Conservation (phyloP, 2,888 invertebrate species). For the Didymodactylos carnosus region DNA sequence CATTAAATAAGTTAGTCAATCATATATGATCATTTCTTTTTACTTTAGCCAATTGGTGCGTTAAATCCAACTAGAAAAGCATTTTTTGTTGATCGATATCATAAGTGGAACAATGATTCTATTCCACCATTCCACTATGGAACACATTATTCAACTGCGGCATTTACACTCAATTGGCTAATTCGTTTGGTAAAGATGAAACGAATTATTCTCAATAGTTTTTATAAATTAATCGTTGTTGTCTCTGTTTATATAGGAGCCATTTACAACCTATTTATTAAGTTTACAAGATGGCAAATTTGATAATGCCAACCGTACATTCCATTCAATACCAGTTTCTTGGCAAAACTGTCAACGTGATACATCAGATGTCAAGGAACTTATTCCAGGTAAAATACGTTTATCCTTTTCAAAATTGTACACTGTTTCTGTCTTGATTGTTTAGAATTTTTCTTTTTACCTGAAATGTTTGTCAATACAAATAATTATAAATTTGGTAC, state of each 20-base stretch:
- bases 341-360: slow-evolving; percentile 99
- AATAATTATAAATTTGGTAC: slow-evolving; percentile 65
- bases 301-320: slow-evolving; percentile 87
- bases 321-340: slow-evolving; percentile 74
- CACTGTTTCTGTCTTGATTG: too few relatives aligned
- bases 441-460: slow-evolving; percentile 95
- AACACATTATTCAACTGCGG: slow-evolving; percentile 94
- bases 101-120: slow-evolving; percentile 70
- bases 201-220: background rate
- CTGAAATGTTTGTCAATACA: slow-evolving; percentile 86
- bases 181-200: slow-evolving; percentile 49
- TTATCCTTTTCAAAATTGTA: too few relatives aligned
- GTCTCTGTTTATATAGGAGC: slow-evolving; percentile 42
- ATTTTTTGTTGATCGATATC: slow-evolving; percentile 90
- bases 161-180: slow-evolving; percentile 95
- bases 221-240: background rate
- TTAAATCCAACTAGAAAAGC: slow-evolving; percentile 78
- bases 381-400: too few relatives aligned
- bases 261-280: slow-evolving; percentile 85
- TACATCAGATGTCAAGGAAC: slow-evolving; percentile 87
- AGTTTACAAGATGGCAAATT: slow-evolving; percentile 93
- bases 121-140: slow-evolving; percentile 99
- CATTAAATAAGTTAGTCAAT: slow-evolving; percentile 21
- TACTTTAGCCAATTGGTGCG: slow-evolving; percentile 65
- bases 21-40: background rate